Percentiles rank a stretch among this genome's conserved stretches.
Evolutionary conservation across 2,888 invertebrate genomes (phyloP).

Genomic region (Danaus chrysippus): DNA sequence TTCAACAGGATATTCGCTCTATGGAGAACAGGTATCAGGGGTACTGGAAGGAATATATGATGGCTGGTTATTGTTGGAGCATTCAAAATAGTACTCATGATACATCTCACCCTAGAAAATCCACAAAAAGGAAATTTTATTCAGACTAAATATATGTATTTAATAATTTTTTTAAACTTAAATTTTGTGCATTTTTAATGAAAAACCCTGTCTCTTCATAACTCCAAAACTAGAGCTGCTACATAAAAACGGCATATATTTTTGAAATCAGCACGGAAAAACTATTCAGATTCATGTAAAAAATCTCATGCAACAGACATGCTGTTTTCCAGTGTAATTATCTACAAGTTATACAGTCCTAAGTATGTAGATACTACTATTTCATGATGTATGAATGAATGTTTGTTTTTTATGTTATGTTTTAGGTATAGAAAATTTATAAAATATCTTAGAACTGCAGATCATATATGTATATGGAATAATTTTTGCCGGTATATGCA

Average conservation of each 20-base stretch:
- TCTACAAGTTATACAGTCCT: too few relatives aligned
- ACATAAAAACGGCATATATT: neutral
- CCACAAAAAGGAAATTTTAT: neutral
- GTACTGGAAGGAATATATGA: constrained; percentile 4
- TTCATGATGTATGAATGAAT: too few relatives aligned
- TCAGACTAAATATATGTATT: too few relatives aligned
- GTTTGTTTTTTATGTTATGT: too few relatives aligned
- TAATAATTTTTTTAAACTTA: neutral
- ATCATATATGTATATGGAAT: too few relatives aligned
- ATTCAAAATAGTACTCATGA: constrained; percentile 2
- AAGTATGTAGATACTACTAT: too few relatives aligned
- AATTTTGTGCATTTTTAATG: neutral
- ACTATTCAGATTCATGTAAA: constrained; percentile 2
- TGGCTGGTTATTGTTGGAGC: constrained; percentile 9
- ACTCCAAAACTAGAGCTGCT: neutral
- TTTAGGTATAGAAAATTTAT: too few relatives aligned
- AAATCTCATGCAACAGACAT: constrained; percentile 4
- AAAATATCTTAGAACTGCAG: too few relatives aligned
- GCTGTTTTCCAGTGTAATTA: neutral
- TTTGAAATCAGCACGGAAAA: neutral
- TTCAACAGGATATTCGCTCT: constrained; percentile 4
- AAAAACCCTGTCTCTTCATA: neutral
- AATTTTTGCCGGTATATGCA: too few relatives aligned
- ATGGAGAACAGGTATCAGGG: neutral
- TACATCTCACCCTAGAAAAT: neutral